Percentiles rank a stretch among this genome's conserved stretches.
phyloP scores from a whole-genome alignment of 64 coral and sea anemone genomes.

The Stichodactyla mertensii region DNA sequence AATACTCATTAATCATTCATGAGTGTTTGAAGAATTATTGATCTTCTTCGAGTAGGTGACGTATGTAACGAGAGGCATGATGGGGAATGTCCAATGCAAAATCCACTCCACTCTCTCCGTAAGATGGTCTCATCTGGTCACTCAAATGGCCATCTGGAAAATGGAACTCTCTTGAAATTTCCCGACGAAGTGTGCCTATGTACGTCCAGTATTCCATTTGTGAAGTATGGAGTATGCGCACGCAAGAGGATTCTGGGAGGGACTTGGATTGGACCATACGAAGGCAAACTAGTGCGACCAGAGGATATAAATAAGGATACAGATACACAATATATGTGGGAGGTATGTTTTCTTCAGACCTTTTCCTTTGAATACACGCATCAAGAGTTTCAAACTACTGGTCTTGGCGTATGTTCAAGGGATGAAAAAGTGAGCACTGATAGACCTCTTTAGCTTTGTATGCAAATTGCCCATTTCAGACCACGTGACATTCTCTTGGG shows the following conservation, averaged over 20 bases:
- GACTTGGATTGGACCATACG: constrained; percentile 97
- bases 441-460: too few relatives aligned
- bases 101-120: constrained; percentile 86
- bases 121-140: constrained; percentile 86
- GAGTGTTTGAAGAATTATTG: not conserved
- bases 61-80: constrained; percentile 97
- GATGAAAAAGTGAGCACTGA: too few relatives aligned
- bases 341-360: constrained; percentile 44
- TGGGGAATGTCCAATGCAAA: constrained; percentile 97
- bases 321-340: constrained; percentile 99
- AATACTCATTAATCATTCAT: not conserved
- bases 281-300: constrained; percentile 91
- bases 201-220: constrained; percentile 95
- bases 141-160: constrained; percentile 78
- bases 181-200: constrained; percentile 97
- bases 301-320: constrained; percentile 85
- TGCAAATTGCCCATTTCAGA: too few relatives aligned
- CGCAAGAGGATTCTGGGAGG: constrained; percentile 79
- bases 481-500: too few relatives aligned
- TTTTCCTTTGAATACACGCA: too few relatives aligned
- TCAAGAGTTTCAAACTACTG: too few relatives aligned
- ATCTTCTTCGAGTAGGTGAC: constrained; percentile 52
- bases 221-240: constrained; percentile 90
- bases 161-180: constrained; percentile 91
- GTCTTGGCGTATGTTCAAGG: too few relatives aligned